phyloP scores from a whole-genome alignment of 2,113 vertebrate species.

The Tachysurus fulvidraco region DNA sequence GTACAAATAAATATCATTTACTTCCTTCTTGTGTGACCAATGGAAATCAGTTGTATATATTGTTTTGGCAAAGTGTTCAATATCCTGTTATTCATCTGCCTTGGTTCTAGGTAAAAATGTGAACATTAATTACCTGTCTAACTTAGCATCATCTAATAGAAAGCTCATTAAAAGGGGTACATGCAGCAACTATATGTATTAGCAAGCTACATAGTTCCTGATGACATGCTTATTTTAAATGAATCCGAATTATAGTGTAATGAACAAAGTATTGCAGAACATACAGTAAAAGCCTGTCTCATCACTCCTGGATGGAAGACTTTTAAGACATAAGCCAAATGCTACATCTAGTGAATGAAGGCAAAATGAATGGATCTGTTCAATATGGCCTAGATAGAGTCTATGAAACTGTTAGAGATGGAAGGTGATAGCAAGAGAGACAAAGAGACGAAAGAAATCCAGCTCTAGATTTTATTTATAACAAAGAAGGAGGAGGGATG shows the following conservation, averaged over 20 bases:
- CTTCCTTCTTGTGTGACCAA: background rate
- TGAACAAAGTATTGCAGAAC: background rate
- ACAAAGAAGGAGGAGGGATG: background rate
- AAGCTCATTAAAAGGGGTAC: background rate
- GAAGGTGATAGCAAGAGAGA: background rate
- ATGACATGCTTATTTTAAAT: background rate
- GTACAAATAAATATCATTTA: background rate
- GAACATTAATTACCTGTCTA: background rate
- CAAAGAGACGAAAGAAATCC: background rate
- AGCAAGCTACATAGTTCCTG: background rate
- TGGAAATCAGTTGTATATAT: background rate
- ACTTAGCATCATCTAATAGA: background rate
- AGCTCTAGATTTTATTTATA: background rate
- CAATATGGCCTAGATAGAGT: background rate
- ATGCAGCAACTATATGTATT: background rate
- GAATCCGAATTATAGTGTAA: background rate
- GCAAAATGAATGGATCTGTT: background rate
- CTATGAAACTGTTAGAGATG: background rate
- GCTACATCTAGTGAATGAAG: background rate
- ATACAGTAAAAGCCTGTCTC: background rate
- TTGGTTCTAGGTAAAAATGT: background rate
- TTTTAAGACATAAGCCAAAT: background rate
- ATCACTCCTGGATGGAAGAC: background rate
- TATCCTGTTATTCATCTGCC: background rate
- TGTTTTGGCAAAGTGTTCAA: background rate